phyloP scores from a whole-genome alignment of 2,888 invertebrate genomes.

The Conus canariensis region DNA sequence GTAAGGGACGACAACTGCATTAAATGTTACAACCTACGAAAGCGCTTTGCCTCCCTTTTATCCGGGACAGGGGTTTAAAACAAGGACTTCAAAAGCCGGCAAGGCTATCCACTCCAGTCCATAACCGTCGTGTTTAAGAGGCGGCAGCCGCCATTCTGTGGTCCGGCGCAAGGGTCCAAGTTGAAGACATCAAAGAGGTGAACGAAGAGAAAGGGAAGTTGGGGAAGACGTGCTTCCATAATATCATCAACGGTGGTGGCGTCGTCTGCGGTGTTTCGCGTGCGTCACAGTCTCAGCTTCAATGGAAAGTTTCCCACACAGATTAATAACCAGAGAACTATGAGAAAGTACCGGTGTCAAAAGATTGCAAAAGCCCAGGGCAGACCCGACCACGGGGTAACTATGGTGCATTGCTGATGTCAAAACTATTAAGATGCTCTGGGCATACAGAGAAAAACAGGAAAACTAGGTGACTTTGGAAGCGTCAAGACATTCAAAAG shows the following conservation, averaged over 20 bases:
- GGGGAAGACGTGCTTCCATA: not conserved
- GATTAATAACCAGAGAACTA: no score
- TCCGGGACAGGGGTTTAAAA: not conserved
- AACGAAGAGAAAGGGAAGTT: not conserved
- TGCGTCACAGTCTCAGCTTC: not conserved
- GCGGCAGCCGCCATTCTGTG: not conserved
- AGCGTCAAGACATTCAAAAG: no score
- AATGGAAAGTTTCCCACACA: no score
- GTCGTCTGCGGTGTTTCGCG: not conserved
- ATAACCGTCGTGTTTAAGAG: not conserved
- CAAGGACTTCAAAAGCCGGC: not conserved
- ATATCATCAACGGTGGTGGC: not conserved
- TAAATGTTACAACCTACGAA: not conserved
- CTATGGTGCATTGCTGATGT: no score
- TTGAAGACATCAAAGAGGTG: not conserved
- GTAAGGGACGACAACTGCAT: not conserved
- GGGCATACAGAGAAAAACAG: no score
- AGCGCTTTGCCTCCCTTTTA: not conserved
- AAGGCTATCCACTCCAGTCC: not conserved
- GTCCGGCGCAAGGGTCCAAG: not conserved
- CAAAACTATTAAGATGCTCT: no score
- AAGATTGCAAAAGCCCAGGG: no score
- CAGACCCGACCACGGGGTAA: no score
- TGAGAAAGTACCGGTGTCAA: no score
- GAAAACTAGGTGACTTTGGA: no score